A percentile compares a stretch with the other conserved stretches of the same genome.
Conservation (phyloP, 2,888 invertebrate species). For the Luperina nickerlii region DNA sequence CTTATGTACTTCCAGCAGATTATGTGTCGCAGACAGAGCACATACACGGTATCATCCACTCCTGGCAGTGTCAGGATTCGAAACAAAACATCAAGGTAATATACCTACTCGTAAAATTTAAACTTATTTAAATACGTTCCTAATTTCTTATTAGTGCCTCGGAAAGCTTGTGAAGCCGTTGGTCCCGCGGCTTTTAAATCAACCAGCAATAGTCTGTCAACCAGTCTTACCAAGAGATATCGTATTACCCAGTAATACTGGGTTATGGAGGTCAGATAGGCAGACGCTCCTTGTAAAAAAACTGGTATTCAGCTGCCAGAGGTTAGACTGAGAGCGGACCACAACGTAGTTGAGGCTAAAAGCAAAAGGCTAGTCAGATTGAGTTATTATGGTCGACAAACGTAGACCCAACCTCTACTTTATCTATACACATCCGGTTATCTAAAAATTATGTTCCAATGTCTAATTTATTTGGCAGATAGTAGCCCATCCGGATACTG, state of each 20-base stretch:
- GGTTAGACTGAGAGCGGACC: too few relatives aligned
- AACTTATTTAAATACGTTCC: not conserved
- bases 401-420: not conserved
- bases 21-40: slow-evolving; percentile 82
- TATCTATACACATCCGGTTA: not conserved
- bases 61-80: slow-evolving; percentile 75
- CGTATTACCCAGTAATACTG: too few relatives aligned
- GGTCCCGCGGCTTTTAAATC: too few relatives aligned
- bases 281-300: too few relatives aligned
- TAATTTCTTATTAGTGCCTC: too few relatives aligned
- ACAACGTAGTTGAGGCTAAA: too few relatives aligned
- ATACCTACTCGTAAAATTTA: not conserved
- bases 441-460: not conserved
- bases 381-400: not conserved
- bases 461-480: not conserved
- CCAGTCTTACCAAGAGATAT: too few relatives aligned
- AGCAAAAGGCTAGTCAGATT: too few relatives aligned
- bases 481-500: not conserved
- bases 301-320: too few relatives aligned
- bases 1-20: slow-evolving; percentile 60
- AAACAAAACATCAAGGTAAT: slow-evolving; percentile 87
- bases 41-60: slow-evolving; percentile 81
- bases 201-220: too few relatives aligned
- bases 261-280: too few relatives aligned
- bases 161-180: too few relatives aligned